Evolutionary conservation across 37 sponge, comb jelly and placozoan genomes (phyloP), one percentile per base, ranked within the genome.

Genomic region (Corticium candelabrum): DNA sequence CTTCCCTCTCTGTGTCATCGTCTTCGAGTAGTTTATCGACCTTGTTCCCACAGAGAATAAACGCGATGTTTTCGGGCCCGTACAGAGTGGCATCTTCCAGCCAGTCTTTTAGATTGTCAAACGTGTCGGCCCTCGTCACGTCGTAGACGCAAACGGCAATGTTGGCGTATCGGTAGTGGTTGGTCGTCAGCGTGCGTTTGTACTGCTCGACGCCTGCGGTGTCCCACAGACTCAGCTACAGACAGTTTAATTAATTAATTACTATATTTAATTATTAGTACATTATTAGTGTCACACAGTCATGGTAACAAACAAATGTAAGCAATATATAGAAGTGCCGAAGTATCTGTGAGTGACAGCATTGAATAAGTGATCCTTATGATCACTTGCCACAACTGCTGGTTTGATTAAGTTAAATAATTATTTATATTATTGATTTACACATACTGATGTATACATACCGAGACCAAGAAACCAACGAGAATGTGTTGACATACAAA

Each of bases 231-330:
- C 21, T 21, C 15, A 50, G 15, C 62, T n/a, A n/a, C n/a, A n/a
- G n/a, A n/a, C n/a, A n/a, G n/a, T n/a, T n/a, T n/a, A n/a, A n/a
- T 50, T 50, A 50, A 50, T 50, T 50, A 50, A 50, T 50, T 50
- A 50, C 21, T 50, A 50, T 50, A 27, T 27, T 50, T 50, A 50
- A 50, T 50, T 50, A 50, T 27, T 50, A n/a, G n/a, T n/a, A n/a
- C n/a, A n/a, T n/a, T n/a, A n/a, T n/a, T n/a, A n/a, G n/a, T n/a
- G n/a, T n/a, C n/a, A n/a, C n/a, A n/a, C n/a, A n/a, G n/a, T n/a
- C n/a, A n/a, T n/a, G n/a, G n/a, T n/a, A n/a, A n/a, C n/a, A n/a
- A n/a, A n/a, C n/a, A n/a, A n/a, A n/a, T n/a, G n/a, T n/a, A n/a
- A n/a, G n/a, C n/a, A n/a, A n/a, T n/a, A n/a, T n/a, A n/a, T n/a